phyloP scores from a whole-genome alignment of 2,888 invertebrate species.

The Geophilus truncorum region DNA sequence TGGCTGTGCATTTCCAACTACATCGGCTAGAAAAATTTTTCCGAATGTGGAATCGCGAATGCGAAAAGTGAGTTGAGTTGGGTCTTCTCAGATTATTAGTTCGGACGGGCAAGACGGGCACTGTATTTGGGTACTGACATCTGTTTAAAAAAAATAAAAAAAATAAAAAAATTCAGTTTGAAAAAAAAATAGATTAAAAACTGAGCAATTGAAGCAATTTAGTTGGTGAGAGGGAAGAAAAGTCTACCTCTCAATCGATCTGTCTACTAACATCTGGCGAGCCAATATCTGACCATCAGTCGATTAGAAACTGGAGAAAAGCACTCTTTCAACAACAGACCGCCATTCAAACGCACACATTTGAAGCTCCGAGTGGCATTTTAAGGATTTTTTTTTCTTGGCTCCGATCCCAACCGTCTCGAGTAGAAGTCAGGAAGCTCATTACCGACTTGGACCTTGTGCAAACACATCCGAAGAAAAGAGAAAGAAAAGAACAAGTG shows the following conservation, averaged over 20 bases:
- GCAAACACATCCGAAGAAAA: slow-evolving; percentile 32
- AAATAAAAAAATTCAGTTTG: background rate
- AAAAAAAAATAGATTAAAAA: no score
- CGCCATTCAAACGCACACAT: slow-evolving; percentile 1
- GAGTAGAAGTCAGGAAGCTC: slow-evolving; percentile 33
- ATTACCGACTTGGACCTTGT: slow-evolving; percentile 30
- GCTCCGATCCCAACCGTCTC: slow-evolving; percentile 29
- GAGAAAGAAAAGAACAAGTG: slow-evolving; percentile 18
- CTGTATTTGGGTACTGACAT: slow-evolving; percentile 59
- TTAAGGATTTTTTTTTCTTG: slow-evolving; percentile 33
- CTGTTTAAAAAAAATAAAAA: slow-evolving; percentile 33
- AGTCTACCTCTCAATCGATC: background rate
- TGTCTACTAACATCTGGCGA: background rate
- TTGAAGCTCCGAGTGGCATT: slow-evolving; percentile 28
- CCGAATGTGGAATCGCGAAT: slow-evolving; percentile 89
- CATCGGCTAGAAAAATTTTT: slow-evolving; percentile 89
- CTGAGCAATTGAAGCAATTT: no score
- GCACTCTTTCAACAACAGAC: slow-evolving; percentile 25
- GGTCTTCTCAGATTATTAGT: slow-evolving; percentile 41
- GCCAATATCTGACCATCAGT: background rate
- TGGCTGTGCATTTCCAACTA: slow-evolving; percentile 94
- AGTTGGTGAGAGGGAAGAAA: background rate
- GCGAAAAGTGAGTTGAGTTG: slow-evolving; percentile 76
- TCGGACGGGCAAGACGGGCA: slow-evolving; percentile 43
- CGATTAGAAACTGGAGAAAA: slow-evolving; percentile 19